Evolutionary conservation across 2,113 vertebrate genomes (phyloP).

Genomic region (Elgaria multicarinata): DNA sequence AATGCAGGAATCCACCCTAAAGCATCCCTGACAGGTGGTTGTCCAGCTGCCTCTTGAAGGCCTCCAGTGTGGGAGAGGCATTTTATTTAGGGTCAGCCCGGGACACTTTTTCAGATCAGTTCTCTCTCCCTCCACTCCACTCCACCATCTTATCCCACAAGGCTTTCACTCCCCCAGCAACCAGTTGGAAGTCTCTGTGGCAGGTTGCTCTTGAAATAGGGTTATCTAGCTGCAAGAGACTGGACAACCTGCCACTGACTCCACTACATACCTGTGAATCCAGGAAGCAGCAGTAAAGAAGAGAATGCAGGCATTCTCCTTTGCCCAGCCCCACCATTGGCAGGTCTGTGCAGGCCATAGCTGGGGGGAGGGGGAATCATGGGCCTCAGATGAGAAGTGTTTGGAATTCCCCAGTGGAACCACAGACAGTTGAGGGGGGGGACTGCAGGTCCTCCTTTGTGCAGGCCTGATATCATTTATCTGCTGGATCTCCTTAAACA

Average conservation of each 20-base stretch:
- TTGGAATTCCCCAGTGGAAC: background rate
- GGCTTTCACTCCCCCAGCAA: background rate
- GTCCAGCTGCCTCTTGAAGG: too few species aligned
- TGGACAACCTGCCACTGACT: background rate
- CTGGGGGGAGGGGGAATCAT: too few species aligned
- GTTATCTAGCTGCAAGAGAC: background rate
- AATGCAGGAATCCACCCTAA: too few species aligned
- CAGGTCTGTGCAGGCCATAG: constrained; percentile 3
- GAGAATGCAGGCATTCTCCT: background rate
- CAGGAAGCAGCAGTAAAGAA: too few species aligned
- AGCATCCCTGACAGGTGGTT: too few species aligned
- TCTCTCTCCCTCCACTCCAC: background rate
- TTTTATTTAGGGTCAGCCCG: background rate
- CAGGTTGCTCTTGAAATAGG: too few species aligned
- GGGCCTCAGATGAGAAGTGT: background rate
- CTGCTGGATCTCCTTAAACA: background rate
- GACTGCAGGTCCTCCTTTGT: background rate
- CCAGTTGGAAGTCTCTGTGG: background rate
- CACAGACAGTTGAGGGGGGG: background rate
- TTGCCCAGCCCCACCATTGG: background rate
- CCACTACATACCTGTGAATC: background rate
- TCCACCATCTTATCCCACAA: background rate
- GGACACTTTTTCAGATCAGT: too few species aligned
- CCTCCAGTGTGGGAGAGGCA: too few species aligned
- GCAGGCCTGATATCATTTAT: background rate